Conservation (phyloP, 2,797 vertebrate genomes). For the Hippocampus kuda region DNA sequence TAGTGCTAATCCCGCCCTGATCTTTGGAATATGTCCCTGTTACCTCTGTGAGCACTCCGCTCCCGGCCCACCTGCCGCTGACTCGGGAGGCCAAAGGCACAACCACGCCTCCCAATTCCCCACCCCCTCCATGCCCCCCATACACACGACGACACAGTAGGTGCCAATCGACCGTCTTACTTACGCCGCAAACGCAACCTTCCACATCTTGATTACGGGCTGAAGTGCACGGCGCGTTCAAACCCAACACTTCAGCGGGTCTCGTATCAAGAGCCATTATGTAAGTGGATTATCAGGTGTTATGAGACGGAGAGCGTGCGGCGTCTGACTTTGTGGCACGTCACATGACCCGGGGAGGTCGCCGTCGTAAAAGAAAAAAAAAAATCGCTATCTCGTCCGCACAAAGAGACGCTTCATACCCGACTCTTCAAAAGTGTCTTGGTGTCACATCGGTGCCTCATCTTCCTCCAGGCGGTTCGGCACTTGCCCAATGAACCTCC, state of each 20-base stretch:
- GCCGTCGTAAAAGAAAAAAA: not conserved
- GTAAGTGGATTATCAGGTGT: constrained; percentile 42
- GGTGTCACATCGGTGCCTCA: not conserved
- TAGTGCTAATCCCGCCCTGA: constrained; percentile 72
- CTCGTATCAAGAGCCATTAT: constrained; percentile 36
- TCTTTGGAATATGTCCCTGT: constrained; percentile 70
- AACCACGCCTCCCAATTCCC: constrained; percentile 34
- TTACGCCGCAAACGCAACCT: constrained; percentile 34
- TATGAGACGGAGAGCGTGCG: constrained; percentile 30
- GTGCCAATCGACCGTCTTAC: constrained; percentile 42
- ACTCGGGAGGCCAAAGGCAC: constrained; percentile 49
- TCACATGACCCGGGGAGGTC: not conserved
- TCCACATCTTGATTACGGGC: constrained; percentile 54
- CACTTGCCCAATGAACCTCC: not conserved
- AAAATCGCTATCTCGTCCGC: constrained; percentile 15
- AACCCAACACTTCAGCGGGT: not conserved
- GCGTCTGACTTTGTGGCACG: not conserved
- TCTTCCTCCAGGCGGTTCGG: constrained; percentile 3
- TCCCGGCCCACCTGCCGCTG: constrained; percentile 57
- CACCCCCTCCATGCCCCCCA: constrained; percentile 13
- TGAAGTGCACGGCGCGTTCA: constrained; percentile 16
- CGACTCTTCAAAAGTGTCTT: not conserved
- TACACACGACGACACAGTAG: constrained; percentile 42
- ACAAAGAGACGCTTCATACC: constrained; percentile 56
- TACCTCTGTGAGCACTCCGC: constrained; percentile 54